Percentiles rank a stretch among this genome's conserved stretches.
Evolutionary conservation across 2,113 vertebrate species (phyloP).

Genomic region (Indicator maculatus): DNA sequence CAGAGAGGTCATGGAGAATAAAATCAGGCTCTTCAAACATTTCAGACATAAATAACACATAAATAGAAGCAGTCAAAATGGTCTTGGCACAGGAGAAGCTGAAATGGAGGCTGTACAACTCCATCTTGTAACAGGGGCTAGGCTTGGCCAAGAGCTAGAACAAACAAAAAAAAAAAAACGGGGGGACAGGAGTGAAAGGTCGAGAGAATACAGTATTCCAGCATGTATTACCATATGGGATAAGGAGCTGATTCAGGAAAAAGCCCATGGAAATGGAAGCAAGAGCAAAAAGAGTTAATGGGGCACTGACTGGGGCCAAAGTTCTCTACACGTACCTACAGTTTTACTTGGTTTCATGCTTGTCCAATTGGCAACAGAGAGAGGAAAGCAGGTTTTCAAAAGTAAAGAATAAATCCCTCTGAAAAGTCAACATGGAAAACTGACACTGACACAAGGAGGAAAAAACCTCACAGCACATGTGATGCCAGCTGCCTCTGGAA

Average conservation of each 20-base stretch:
- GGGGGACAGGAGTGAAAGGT: neutral
- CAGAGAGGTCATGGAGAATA: neutral
- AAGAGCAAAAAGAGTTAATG: neutral
- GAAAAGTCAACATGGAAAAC: constrained; percentile 14
- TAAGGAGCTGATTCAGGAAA: neutral
- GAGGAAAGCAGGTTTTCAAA: neutral
- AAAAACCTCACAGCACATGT: neutral
- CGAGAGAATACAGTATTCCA: neutral
- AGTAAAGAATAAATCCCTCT: neutral
- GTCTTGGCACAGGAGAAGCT: neutral
- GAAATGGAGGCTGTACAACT: neutral
- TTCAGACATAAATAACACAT: neutral
- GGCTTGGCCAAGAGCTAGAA: neutral
- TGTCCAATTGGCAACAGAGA: rapidly evolving
- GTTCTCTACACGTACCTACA: neutral
- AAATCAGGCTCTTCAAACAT: neutral
- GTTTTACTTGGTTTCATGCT: neutral
- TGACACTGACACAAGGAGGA: neutral
- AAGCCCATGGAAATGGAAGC: neutral
- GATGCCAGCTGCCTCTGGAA: constrained; percentile 1
- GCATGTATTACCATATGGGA: rapidly evolving
- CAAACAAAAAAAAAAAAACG: rapidly evolving
- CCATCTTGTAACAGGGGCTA: rapidly evolving
- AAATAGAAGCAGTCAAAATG: neutral
- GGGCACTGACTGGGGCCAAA: neutral